Conservation (phyloP, 1,140 invertebrate species). For the Leguminivora glycinivorella region DNA sequence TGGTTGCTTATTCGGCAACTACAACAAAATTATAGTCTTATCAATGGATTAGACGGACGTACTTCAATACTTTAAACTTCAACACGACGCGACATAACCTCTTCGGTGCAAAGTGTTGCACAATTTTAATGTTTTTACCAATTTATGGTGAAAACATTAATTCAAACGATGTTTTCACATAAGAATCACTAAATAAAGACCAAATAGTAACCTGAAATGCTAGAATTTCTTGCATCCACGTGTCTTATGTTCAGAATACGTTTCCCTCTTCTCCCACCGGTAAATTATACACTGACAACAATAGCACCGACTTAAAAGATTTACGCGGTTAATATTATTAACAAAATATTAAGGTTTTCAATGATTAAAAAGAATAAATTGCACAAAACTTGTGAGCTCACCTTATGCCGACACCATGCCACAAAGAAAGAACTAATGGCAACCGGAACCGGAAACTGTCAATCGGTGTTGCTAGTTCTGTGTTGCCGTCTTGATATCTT, state of each 20-base stretch:
- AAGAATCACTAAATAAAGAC: not conserved
- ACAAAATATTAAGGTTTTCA: conserved; percentile 31
- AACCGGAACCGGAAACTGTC: conserved; percentile 47
- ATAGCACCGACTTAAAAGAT: not conserved
- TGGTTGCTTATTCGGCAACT: conserved; percentile 78
- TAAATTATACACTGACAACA: not conserved
- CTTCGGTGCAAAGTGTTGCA: conserved; percentile 32
- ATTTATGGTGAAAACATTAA: not conserved
- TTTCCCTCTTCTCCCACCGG: not conserved
- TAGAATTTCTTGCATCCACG: conserved; percentile 1
- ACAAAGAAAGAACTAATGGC: conserved; percentile 61
- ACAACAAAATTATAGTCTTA: conserved; percentile 70
- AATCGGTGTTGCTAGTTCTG: conserved; percentile 15
- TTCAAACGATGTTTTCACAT: not conserved
- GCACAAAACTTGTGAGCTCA: conserved; percentile 57
- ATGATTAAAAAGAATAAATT: conserved; percentile 42
- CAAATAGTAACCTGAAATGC: not conserved
- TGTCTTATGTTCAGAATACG: conserved; percentile 1
- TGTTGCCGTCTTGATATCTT: not conserved
- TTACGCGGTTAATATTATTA: not conserved
- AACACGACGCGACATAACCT: conserved; percentile 45
- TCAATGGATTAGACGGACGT: conserved; percentile 43
- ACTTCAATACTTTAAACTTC: not conserved
- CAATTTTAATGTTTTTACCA: conserved; percentile 30
- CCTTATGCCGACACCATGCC: conserved; percentile 77